Base-by-base conservation (phyloP, 2,797 vertebrate genomes). In the Acrossocheilus wenchowensis region DNA sequence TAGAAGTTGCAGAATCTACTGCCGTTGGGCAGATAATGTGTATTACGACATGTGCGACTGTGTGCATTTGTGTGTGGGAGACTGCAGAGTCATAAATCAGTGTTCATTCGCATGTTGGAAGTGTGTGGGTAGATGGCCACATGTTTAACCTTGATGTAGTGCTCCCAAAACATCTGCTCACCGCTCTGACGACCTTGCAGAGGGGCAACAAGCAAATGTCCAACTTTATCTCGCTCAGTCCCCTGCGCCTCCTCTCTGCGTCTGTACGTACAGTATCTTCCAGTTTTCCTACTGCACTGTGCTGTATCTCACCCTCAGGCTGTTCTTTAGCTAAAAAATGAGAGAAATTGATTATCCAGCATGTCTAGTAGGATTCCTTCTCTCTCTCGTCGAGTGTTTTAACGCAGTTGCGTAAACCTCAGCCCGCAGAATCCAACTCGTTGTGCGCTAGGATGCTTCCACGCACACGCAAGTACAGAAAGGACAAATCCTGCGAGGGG, bases 271-370 rank as follows among this genome's bases (percentile, higher is more conserved):
- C 64, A 71, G 14, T 77, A 68, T 74, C 57, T 74, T 72, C n/a
- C 43, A 64, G 43, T 72, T 39, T 85, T 79, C 54, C 48, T 60
- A 36, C 74, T 66, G 60, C 86, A 81, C 66, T 86, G 82, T 86
- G 82, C 88, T 50, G 84, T 41, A 21, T 90, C 62, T 85, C 86
- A 89, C 68, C 92, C 89, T 69, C 5, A 9, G 88, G 89, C 90
- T 88, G 89, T 86, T 88, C 85, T 84, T 90, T 83, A 92, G 87
- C 91, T 88, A 84, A 90, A 90, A 89, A 92, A 92, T 89, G 89
- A 90, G 84, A 90, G 91, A 87, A 91, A 92, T 90, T 94, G 92
- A 95, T 94, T 92, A 89, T 82, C 89, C 68, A 81, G 83, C 86
- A 87, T 85, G 89, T 73, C 82, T 90, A 87, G 81, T 45, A 83